These are phyloP conservation scores for Hystrix brachyura DNA, from an alignment of 2,113 vertebrate genomes.

Conservation along the genomic window DNA sequence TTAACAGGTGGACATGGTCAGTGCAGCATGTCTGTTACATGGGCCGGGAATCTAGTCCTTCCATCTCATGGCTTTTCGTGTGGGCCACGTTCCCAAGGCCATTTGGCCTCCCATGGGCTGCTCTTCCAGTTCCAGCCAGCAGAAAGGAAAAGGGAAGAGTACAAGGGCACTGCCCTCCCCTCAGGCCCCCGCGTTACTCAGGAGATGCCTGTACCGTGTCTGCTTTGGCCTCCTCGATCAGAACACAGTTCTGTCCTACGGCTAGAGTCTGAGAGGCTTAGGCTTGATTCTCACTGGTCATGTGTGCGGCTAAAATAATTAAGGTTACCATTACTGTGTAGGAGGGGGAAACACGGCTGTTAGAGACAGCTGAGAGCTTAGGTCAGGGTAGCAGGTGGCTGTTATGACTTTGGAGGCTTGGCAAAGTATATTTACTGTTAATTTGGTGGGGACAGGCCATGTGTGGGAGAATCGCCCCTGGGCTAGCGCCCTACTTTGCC, in stretches of 20 bases:
- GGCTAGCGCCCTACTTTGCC: neutral
- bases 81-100: neutral
- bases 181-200: neutral
- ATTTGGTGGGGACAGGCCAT: neutral
- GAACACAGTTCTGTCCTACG: accelerated
- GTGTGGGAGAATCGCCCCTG: no score
- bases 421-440: neutral
- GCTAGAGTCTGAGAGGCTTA: neutral
- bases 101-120: neutral
- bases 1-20: neutral
- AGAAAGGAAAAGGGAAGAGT: neutral
- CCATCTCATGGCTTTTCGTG: neutral
- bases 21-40: accelerated
- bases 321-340: neutral
- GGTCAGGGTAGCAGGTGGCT: neutral
- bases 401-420: neutral
- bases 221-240: neutral
- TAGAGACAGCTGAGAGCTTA: neutral
- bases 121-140: neutral
- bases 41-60: neutral
- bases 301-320: neutral
- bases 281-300: neutral
- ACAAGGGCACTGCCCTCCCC: neutral
- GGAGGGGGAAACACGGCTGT: neutral
- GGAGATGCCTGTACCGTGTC: accelerated